Evolutionary conservation across 2,888 invertebrate genomes (phyloP).

Genomic region (Nomada lathburiana): DNA sequence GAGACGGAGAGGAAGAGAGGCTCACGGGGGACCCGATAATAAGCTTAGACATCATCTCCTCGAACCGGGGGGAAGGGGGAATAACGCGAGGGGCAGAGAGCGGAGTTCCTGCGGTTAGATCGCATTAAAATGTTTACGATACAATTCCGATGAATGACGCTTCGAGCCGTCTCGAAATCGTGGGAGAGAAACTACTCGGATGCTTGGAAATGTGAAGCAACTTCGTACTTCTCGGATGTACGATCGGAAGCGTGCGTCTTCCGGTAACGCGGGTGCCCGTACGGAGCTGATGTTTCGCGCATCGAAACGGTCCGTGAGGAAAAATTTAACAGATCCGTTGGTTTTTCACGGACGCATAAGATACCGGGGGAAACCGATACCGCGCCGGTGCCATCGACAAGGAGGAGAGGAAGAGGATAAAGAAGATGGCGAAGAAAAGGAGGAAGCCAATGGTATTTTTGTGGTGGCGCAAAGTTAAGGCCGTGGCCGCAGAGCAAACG

Average conservation of each 20-base stretch:
- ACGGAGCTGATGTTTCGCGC: no score
- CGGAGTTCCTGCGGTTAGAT: conserved; percentile 46
- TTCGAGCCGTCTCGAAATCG: neutral
- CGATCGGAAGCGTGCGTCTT: neutral
- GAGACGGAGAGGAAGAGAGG: conserved; percentile 59
- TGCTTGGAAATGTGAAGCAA: no score
- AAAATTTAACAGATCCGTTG: conserved; percentile 23
- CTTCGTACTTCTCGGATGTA: no score
- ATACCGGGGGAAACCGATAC: conserved; percentile 29
- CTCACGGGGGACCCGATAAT: conserved; percentile 72
- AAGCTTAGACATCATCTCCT: conserved; percentile 72
- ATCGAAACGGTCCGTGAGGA: neutral
- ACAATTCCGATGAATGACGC: conserved; percentile 26
- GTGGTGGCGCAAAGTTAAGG: conserved; percentile 78
- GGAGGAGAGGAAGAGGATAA: conserved; percentile 25
- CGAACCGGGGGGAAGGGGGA: neutral
- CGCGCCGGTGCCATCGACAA: conserved; percentile 25
- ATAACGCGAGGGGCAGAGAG: neutral
- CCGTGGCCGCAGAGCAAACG: conserved; percentile 82
- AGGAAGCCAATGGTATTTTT: conserved; percentile 78
- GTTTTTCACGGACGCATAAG: conserved; percentile 39
- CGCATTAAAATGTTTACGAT: conserved; percentile 54
- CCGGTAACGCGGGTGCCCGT: no score
- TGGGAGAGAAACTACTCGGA: neutral
- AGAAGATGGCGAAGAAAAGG: conserved; percentile 37